Conservation (phyloP, 2,113 vertebrate species). For the Psilopsiagon aymara region DNA sequence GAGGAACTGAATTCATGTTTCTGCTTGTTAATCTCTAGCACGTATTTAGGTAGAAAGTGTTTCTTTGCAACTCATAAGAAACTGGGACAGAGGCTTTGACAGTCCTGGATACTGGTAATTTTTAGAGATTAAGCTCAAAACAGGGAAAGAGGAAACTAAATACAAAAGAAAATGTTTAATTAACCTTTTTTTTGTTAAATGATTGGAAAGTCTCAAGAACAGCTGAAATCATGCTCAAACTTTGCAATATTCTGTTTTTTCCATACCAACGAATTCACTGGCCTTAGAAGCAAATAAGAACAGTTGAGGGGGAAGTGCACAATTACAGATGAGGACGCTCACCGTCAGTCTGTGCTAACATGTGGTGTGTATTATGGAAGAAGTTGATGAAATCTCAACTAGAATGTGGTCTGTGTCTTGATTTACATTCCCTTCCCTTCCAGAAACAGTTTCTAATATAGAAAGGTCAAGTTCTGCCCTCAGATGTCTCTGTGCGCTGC, state of each 20-base stretch:
- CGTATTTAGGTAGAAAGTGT: background rate
- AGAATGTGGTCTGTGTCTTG: constrained; percentile 27
- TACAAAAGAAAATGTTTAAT: background rate
- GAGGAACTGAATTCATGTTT: background rate
- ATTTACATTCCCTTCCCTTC: constrained; percentile 32
- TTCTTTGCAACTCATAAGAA: background rate
- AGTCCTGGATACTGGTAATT: background rate
- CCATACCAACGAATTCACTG: background rate
- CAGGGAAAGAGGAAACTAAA: background rate
- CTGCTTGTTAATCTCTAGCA: background rate
- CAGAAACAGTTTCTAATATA: constrained; percentile 43
- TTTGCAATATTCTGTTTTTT: background rate
- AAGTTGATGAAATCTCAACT: constrained; percentile 41
- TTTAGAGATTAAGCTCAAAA: background rate
- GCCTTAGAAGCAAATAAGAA: background rate
- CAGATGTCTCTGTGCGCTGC: background rate
- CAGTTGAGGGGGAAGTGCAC: background rate
- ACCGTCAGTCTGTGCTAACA: constrained; percentile 17
- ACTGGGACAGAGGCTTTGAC: background rate
- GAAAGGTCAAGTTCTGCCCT: constrained; percentile 29
- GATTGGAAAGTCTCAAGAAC: background rate
- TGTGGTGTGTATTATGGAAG: constrained; percentile 39
- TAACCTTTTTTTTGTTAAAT: background rate
- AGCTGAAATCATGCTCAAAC: background rate
- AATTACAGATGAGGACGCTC: constrained; percentile 19